Base-by-base conservation (phyloP, 2,888 invertebrate species). In the Phalera bucephala region DNA sequence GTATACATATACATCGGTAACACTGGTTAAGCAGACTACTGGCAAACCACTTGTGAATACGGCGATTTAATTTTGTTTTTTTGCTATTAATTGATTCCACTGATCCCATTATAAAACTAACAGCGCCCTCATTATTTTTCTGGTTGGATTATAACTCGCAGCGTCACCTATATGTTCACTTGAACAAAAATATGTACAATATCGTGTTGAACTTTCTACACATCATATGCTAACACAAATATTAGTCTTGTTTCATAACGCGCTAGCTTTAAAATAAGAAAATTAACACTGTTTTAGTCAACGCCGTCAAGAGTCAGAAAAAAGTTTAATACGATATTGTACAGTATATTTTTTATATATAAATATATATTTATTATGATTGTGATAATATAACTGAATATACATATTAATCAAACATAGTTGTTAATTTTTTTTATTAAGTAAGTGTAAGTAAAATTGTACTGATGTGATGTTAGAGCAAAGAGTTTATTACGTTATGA, bases 391-490 rank as follows among this genome's bases (percentile, higher is more conserved):
- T 56, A 64, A 56, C 38, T 53, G 49, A 64, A 61, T 62, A 58
- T 52, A 36, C 58, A 63, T 64, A 59, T 64, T 64, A 63, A 64
- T 69, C 65, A 53, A 58, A 35, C n/a, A 22, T 65, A 65, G 64
- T 64, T 61, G 53, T 62, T 69, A 64, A 68, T 45, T 57, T 56
- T 63, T 51, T 52, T 54, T 52, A 57, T 33, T 76, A 79, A 79
- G 72, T 57, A 52, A 40, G 40, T 39, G 34, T 58, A 60, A 52
- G 70, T n/a, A 78, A 77, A 80, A 72, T 75, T 79, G 85, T 81
- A 84, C 85, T 83, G 84, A 85, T 79, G 83, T 84, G 79, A 81
- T 80, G 72, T 71, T 81, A 80, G 78, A 82, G 80, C 78, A 84
- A 85, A 84, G 72, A 80, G 71, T 79, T 77, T 78, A 76, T 42